A percentile compares a stretch with the other conserved stretches of the same genome.
phyloP scores from a whole-genome alignment of 2,797 vertebrate species.

The Myotis planiceps region DNA sequence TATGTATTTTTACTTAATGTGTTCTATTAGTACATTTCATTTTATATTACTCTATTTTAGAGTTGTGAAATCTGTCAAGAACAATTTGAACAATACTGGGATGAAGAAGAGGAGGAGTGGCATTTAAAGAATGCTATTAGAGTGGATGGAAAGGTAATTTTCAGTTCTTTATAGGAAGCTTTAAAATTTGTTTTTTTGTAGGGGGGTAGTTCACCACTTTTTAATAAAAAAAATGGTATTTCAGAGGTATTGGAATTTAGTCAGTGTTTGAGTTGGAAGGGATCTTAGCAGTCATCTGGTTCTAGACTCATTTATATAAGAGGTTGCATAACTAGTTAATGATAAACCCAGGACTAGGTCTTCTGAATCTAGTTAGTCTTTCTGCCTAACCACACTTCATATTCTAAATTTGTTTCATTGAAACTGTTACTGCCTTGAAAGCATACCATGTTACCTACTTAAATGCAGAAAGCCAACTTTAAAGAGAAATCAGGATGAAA shows the following conservation, averaged over 20 bases:
- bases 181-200: conserved; percentile 2
- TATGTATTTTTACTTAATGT: conserved; percentile 45
- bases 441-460: neutral
- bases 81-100: conserved; percentile 98
- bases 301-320: conserved; percentile 11
- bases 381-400: neutral
- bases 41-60: conserved; percentile 84
- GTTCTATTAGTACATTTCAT: conserved; percentile 3
- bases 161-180: neutral
- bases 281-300: neutral
- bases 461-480: conserved; percentile 19
- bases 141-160: conserved; percentile 95
- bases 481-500: conserved; percentile 13
- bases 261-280: conserved; percentile 30
- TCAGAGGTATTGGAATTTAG: conserved; percentile 4
- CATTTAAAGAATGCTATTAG: conserved; percentile 96
- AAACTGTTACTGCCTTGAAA: conserved; percentile 2
- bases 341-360: neutral
- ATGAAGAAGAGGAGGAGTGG: conserved; percentile 99
- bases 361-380: neutral
- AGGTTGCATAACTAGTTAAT: neutral
- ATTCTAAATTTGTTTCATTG: conserved; percentile 44
- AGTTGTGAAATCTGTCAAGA: conserved; percentile 98
- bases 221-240: conserved; percentile 1
- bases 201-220: neutral